Evolutionary conservation across 1,140 invertebrate species (phyloP).

Genomic region (Micrasema longulum): DNA sequence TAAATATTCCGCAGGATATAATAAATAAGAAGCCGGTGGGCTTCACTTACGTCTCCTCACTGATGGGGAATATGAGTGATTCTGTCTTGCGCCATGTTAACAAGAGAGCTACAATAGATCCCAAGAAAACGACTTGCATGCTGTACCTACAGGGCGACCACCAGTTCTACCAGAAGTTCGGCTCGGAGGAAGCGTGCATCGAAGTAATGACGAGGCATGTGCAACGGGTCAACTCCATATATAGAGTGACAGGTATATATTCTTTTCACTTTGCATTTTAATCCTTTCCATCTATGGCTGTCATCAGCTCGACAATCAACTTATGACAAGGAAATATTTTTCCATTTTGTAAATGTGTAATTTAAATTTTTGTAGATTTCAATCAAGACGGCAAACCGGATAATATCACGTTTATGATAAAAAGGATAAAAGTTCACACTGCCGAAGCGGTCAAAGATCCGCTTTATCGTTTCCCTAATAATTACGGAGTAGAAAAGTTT

Average conservation of each 20-base stretch:
- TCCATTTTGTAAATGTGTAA: not conserved
- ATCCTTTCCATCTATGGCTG: too few relatives aligned
- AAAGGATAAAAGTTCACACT: conserved; percentile 93
- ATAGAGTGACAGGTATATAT: conserved; percentile 84
- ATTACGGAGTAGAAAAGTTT: conserved; percentile 95
- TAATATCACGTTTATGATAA: conserved; percentile 96
- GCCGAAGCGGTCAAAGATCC: conserved; percentile 84
- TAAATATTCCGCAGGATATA: conserved; percentile 65
- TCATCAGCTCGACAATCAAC: too few relatives aligned
- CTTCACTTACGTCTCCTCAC: conserved; percentile 60
- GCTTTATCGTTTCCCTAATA: conserved; percentile 89
- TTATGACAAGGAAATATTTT: not conserved
- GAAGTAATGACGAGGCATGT: conserved; percentile 95
- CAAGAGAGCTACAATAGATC: conserved; percentile 82
- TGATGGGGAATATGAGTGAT: conserved; percentile 66
- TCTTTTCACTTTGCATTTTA: not conserved
- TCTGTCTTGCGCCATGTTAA: conserved; percentile 73
- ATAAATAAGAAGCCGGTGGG: conserved; percentile 66
- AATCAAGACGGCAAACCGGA: conserved; percentile 91
- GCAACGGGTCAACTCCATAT: conserved; percentile 93
- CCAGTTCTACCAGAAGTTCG: conserved; percentile 92
- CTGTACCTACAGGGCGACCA: conserved; percentile 95
- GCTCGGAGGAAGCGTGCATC: conserved; percentile 93
- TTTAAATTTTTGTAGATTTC: conserved; percentile 84
- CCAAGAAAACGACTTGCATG: conserved; percentile 87